Base-by-base conservation (phyloP, 2,797 vertebrate species). In the Eospalax fontanierii region DNA sequence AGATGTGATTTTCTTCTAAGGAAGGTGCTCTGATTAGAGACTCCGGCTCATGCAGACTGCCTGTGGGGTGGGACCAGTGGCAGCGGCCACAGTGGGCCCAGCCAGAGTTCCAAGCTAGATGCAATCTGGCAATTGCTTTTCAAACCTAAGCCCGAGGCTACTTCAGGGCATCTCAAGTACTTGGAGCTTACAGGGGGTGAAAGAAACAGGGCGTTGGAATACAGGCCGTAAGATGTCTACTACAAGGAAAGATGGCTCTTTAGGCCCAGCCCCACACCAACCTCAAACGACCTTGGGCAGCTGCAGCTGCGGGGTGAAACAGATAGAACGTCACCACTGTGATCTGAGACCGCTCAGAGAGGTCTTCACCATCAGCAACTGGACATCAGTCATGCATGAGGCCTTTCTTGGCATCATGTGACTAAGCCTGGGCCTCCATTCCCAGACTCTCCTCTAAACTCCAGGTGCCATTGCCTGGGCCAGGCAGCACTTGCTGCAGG, bases 11-110 rank as follows among this genome's bases (percentile, higher is more conserved):
- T 38, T 33, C 85, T 70, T 68, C 66, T 22, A 10, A 57, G 38
- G 57, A 46, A 26, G 0, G 30, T 9, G 2, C 43, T 74, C 59
- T 30, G 33, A 75, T 6, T 33, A 54, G 40, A 66, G 46, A 22
- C 1, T 15, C 1, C 0, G 46, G 61, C 54, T 82, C 35, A 4
- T 1, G 4, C 6, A 1, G 50, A 40, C 40, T 4, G 24, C 22
- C 54, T 57, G 24, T n/a, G 8, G 76, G 71, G 2, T 15, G 66
- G 35, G 75, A 0, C 2, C 35, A 5, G 70, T 57, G 22, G 16
- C 9, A 79, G 35, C 24, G 40, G 78, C 2, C 0, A n/a, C 19
- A 2, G n/a, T 3, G 1, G 54, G 21, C 57, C 11, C 12, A 26
- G 26, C 71, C 61, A 61, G 73, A 81, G 6, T 54, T 30, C n/a